Percentiles rank a stretch among this genome's conserved stretches.
Conservation (phyloP, 2,888 invertebrate genomes). For the Neria commutata region DNA sequence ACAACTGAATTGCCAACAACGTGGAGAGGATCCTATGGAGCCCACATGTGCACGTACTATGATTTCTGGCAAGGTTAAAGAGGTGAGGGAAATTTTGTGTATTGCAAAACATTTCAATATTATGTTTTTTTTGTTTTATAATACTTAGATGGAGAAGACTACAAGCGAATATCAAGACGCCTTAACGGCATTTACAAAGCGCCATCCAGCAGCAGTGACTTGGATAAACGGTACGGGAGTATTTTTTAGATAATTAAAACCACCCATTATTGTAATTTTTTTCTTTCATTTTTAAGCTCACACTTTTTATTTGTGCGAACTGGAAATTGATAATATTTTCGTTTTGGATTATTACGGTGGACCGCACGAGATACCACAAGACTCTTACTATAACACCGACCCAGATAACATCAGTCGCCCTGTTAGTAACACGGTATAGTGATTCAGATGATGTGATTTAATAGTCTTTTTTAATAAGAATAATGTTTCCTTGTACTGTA, state of each 20-base stretch:
- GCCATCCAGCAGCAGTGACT: constrained; percentile 56
- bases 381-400: constrained; percentile 44
- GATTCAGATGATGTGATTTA: no score
- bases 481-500: no score
- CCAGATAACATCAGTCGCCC: constrained; percentile 37
- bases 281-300: constrained; percentile 68
- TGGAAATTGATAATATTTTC: constrained; percentile 75
- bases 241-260: no score
- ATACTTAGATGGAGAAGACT: constrained; percentile 40
- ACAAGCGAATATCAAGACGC: constrained; percentile 40
- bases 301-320: constrained; percentile 77
- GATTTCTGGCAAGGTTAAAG: constrained; percentile 53
- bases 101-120: background rate
- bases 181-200: constrained; percentile 43
- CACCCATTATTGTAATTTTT: background rate
- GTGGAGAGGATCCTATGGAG: constrained; percentile 59
- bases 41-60: constrained; percentile 58
- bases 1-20: constrained; percentile 47
- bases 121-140: constrained; percentile 2
- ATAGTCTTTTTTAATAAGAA: no score
- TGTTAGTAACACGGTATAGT: no score
- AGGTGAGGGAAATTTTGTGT: constrained; percentile 34
- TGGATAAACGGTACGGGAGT: constrained; percentile 48
- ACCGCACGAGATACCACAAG: constrained; percentile 61
- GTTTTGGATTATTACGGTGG: constrained; percentile 85